Percentiles rank a stretch among this genome's conserved stretches.
Evolutionary conservation across 2,797 vertebrate genomes (phyloP).

Genomic region (Synanceia verrucosa): DNA sequence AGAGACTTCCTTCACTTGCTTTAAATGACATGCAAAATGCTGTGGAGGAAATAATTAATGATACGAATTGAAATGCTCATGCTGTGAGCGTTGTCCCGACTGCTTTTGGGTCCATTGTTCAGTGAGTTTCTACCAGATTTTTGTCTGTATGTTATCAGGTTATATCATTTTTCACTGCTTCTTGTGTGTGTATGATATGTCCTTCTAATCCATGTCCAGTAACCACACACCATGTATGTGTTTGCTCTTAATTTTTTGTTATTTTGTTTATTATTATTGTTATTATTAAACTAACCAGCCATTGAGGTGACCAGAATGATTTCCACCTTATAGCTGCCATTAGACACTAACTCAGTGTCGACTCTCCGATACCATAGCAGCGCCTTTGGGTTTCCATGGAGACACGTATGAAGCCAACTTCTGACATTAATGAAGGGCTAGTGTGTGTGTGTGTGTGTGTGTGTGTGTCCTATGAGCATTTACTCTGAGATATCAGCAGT

Average conservation of each 20-base stretch:
- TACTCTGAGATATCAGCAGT: slow-evolving; percentile 15
- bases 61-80: slow-evolving; percentile 18
- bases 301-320: slow-evolving; percentile 36
- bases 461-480: slow-evolving; percentile 19
- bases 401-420: slow-evolving; percentile 61
- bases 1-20: slow-evolving; percentile 37
- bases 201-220: not conserved
- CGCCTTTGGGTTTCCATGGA: slow-evolving; percentile 73
- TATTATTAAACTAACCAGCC: not conserved
- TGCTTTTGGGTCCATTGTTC: not conserved
- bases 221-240: not conserved
- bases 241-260: too few species aligned
- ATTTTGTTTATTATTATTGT: too few species aligned
- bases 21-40: slow-evolving; percentile 35
- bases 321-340: slow-evolving; percentile 41
- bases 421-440: slow-evolving; percentile 49
- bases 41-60: slow-evolving; percentile 4
- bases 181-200: not conserved
- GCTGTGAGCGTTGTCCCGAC: not conserved
- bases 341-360: slow-evolving; percentile 55
- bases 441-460: slow-evolving; percentile 3
- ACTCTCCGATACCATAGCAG: slow-evolving; percentile 60
- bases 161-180: not conserved
- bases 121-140: not conserved
- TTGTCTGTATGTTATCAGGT: not conserved